Percentiles rank a stretch among this genome's conserved stretches.
Conservation (phyloP, 2,888 invertebrate species). For the Anthophora plumipes region DNA sequence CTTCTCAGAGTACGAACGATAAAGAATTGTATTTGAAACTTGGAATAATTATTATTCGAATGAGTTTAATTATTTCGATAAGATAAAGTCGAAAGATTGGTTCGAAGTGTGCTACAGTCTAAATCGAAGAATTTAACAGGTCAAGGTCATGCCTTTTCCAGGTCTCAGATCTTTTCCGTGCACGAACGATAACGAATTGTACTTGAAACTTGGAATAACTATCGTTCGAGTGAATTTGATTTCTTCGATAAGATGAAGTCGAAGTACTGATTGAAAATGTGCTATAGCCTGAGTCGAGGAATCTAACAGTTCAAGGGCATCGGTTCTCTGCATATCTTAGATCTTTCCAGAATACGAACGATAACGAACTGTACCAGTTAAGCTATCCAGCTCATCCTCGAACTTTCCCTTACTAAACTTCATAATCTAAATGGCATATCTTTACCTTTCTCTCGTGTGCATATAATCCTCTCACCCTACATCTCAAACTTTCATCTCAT, state of each 20-base stretch:
- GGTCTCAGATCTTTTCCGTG: too few species aligned
- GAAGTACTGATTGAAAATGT: too few species aligned
- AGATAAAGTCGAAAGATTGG: not conserved
- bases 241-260: not conserved
- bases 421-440: slow-evolving; percentile 9
- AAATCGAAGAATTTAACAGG: too few species aligned
- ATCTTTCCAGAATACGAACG: not conserved
- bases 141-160: too few species aligned
- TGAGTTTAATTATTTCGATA: not conserved
- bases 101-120: not conserved
- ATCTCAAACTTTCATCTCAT: not conserved
- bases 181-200: too few species aligned
- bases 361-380: not conserved
- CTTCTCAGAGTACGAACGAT: too few species aligned
- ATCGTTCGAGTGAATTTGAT: not conserved
- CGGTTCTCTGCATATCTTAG: too few species aligned
- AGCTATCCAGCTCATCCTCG: not conserved
- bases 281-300: too few species aligned
- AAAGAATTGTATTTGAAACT: too few species aligned
- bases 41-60: too few species aligned
- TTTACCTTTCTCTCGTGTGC: not conserved
- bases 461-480: not conserved
- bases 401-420: not conserved
- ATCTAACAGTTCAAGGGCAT: not conserved
- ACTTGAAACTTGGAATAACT: too few species aligned